These are phyloP conservation scores for Pampusana beccarii DNA, from an alignment of 2,113 vertebrate species.

Conservation along the genomic window DNA sequence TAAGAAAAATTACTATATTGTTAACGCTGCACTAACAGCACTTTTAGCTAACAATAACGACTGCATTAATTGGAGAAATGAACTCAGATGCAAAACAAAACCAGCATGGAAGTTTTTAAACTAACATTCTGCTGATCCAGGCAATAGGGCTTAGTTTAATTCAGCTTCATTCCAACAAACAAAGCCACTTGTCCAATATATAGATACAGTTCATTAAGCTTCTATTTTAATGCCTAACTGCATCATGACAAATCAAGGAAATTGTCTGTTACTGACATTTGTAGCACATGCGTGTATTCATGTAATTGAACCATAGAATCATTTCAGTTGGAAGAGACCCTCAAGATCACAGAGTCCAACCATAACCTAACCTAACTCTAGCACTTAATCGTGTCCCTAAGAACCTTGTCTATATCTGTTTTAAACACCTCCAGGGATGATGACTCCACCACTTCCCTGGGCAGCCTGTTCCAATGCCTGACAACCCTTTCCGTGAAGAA, in stretches of 20 bases:
- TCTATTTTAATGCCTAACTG: background rate
- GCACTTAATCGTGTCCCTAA: too few species aligned
- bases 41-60: background rate
- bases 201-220: background rate
- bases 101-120: background rate
- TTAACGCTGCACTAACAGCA: background rate
- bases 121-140: background rate
- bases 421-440: too few species aligned
- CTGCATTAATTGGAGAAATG: background rate
- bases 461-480: too few species aligned
- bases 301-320: background rate
- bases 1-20: rapidly evolving
- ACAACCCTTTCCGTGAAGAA: too few species aligned
- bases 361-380: too few species aligned
- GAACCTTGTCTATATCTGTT: too few species aligned
- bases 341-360: too few species aligned
- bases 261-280: background rate
- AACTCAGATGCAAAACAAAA: background rate
- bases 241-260: background rate
- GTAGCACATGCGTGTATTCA: background rate
- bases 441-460: too few species aligned
- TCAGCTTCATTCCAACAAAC: background rate
- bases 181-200: background rate
- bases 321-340: background rate
- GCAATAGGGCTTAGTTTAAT: background rate